Conservation (phyloP, 1,140 invertebrate genomes). For the Listronotus bonariensis region DNA sequence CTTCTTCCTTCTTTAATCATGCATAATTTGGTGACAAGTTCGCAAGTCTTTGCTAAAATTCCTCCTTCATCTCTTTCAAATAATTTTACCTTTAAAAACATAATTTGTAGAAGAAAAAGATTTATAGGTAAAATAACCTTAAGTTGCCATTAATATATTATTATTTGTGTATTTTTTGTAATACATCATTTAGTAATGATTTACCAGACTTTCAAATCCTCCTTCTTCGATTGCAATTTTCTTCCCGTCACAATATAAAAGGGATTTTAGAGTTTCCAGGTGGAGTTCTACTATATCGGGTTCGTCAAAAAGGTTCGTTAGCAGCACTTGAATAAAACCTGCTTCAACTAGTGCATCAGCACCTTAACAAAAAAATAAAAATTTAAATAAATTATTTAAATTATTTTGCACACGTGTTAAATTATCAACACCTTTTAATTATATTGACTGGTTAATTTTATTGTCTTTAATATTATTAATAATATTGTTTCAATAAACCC, state of each 20-base stretch:
- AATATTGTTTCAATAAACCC: too few species aligned
- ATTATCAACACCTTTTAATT: too few species aligned
- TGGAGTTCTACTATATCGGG: constrained; percentile 38
- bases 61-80: constrained; percentile 31
- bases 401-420: too few species aligned
- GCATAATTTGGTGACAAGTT: constrained; percentile 40
- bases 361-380: constrained; percentile 24
- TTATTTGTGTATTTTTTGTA: too few species aligned
- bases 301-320: constrained; percentile 37
- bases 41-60: constrained; percentile 33
- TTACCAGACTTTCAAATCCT: constrained; percentile 32
- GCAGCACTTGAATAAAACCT: constrained; percentile 43
- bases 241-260: constrained; percentile 48
- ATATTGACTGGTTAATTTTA: too few species aligned
- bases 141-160: too few species aligned
- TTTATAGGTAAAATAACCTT: too few species aligned
- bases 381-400: neutral
- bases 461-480: too few species aligned
- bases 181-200: neutral
- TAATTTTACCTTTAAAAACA: constrained; percentile 27
- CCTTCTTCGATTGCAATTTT: constrained; percentile 40
- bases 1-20: constrained; percentile 41
- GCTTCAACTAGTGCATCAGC: constrained; percentile 45
- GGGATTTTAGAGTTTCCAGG: constrained; percentile 41
- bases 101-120: too few species aligned